phyloP scores from a whole-genome alignment of 2,797 vertebrate species.

The Tapirus indicus region DNA sequence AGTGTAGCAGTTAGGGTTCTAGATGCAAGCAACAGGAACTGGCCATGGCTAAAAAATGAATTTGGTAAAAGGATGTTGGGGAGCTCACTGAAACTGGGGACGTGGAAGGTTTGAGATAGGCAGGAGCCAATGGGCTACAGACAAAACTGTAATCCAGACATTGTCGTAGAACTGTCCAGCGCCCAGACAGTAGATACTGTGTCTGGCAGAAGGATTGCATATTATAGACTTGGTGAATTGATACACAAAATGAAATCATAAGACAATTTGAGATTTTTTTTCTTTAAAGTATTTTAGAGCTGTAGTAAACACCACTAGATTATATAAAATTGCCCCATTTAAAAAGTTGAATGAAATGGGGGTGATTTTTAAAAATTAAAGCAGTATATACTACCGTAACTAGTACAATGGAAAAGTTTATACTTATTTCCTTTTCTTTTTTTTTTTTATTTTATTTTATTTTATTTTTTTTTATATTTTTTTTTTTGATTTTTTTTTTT shows the following conservation, averaged over 20 bases:
- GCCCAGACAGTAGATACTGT: not conserved
- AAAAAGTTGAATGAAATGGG: constrained; percentile 36
- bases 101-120: not conserved
- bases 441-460: too few relatives aligned
- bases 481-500: too few relatives aligned
- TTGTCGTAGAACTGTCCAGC: not conserved
- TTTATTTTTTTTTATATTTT: too few relatives aligned
- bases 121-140: not conserved
- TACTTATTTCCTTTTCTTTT: too few relatives aligned
- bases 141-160: not conserved
- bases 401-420: not conserved
- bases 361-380: not conserved
- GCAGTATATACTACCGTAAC: not conserved
- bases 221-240: not conserved
- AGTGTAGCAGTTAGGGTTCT: not conserved
- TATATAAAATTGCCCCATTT: not conserved
- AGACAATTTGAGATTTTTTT: constrained; percentile 10
- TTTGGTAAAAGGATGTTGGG: not conserved
- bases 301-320: not conserved
- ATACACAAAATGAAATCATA: not conserved
- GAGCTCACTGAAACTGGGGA: not conserved
- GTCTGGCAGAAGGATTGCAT: not conserved
- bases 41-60: not conserved
- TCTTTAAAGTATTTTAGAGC: not conserved
- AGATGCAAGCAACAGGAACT: not conserved